These are phyloP conservation scores for Chlorops oryzae DNA, from an alignment of 1,140 invertebrate species.

Conservation along the genomic window DNA sequence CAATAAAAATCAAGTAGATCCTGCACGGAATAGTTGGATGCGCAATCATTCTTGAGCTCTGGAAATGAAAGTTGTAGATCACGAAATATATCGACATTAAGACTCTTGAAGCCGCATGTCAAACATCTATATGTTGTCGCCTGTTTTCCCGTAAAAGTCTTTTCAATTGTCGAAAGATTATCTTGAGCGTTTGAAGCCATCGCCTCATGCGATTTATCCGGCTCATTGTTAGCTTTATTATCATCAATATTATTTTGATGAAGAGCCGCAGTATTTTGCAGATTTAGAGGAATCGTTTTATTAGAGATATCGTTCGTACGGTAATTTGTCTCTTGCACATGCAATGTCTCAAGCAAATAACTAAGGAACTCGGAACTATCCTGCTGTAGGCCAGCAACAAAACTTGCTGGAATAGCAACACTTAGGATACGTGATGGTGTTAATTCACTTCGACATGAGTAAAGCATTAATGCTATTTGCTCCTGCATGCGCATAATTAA, in stretches of 20 bases:
- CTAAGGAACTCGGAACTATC: constrained; percentile 84
- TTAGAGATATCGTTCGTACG: not conserved
- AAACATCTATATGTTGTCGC: constrained; percentile 66
- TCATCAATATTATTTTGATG: constrained; percentile 16
- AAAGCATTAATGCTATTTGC: constrained; percentile 67
- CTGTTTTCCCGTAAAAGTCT: constrained; percentile 67
- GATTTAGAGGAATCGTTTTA: constrained; percentile 5
- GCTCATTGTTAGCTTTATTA: not conserved
- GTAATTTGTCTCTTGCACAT: constrained; percentile 58
- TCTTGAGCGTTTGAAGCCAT: constrained; percentile 7
- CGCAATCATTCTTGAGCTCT: constrained; percentile 51
- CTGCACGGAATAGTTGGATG: constrained; percentile 56
- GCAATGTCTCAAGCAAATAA: constrained; percentile 64
- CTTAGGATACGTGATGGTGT: constrained; percentile 64
- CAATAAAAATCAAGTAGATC: constrained; percentile 70
- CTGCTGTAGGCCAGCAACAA: constrained; percentile 70
- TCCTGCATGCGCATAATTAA: constrained; percentile 64
- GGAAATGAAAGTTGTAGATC: constrained; percentile 79
- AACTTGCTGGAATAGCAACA: constrained; percentile 66
- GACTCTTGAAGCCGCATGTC: constrained; percentile 62
- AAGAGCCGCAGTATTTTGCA: constrained; percentile 7
- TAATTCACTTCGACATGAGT: constrained; percentile 58
- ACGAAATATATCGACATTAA: constrained; percentile 68
- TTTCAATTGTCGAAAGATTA: constrained; percentile 53
- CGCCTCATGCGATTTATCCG: not conserved